Evolutionary conservation across 2,113 vertebrate genomes (phyloP).

Genomic region (Rhinolophus ferrumequinum): DNA sequence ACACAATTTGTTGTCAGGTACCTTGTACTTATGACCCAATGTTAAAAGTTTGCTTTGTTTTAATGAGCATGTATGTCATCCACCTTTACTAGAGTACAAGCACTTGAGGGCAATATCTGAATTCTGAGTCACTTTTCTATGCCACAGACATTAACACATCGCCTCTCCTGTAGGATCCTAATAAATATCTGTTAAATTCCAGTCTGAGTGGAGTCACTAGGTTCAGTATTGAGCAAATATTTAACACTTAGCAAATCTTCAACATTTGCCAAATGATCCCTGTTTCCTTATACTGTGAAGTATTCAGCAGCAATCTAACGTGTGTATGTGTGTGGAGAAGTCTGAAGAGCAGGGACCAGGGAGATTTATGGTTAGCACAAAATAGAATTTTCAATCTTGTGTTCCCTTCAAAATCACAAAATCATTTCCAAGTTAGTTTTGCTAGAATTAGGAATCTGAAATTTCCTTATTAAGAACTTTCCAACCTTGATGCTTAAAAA

Average conservation of each 20-base stretch:
- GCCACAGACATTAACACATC: background rate
- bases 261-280: background rate
- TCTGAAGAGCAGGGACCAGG: background rate
- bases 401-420: background rate
- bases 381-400: background rate
- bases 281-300: background rate
- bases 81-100: background rate
- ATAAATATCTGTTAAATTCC: background rate
- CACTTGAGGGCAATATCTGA: background rate
- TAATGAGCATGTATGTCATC: background rate
- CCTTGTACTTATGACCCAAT: background rate
- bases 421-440: conserved; percentile 9
- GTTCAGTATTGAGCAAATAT: background rate
- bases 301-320: background rate
- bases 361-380: background rate
- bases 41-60: background rate
- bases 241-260: background rate
- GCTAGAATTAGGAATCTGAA: conserved; percentile 4
- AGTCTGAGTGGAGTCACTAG: background rate
- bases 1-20: background rate
- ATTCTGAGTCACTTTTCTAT: background rate
- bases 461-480: conserved; percentile 19
- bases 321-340: background rate
- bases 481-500: background rate
- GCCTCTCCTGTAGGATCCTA: background rate